A percentile compares a stretch with the other conserved stretches of the same genome.
These are phyloP conservation scores for Capitulum mitella DNA, from an alignment of 2,888 invertebrate genomes.

Conservation along the genomic window DNA sequence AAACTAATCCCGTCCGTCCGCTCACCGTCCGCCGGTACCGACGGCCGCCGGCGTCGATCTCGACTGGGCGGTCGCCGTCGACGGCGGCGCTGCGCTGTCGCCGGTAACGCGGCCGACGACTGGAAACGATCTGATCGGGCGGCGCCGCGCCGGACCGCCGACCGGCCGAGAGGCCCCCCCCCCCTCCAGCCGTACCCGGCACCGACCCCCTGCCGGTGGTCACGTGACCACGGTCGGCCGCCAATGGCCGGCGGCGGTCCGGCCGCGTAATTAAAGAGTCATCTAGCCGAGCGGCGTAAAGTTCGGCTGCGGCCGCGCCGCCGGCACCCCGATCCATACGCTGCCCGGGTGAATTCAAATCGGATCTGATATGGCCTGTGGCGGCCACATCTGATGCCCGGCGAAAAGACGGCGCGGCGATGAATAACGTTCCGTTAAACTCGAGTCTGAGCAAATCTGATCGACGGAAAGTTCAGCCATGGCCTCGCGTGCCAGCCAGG, in stretches of 20 bases:
- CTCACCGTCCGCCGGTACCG: not conserved
- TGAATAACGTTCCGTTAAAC: no score
- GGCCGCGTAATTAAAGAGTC: slow-evolving; percentile 10
- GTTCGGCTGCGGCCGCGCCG: not conserved
- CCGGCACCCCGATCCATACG: not conserved
- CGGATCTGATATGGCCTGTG: no score
- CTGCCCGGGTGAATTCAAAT: not conserved
- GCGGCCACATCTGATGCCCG: no score
- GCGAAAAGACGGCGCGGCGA: no score
- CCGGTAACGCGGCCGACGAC: not conserved
- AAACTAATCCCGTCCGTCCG: not conserved
- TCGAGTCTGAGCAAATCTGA: no score
- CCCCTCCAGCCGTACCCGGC: not conserved
- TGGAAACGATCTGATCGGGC: not conserved
- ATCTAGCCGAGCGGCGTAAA: not conserved
- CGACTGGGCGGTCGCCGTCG: not conserved
- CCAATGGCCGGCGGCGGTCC: not conserved
- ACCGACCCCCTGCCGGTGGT: not conserved
- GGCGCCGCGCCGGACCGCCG: not conserved
- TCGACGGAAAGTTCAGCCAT: no score
- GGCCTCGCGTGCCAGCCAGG: no score
- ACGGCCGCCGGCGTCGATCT: not conserved
- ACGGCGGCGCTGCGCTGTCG: not conserved
- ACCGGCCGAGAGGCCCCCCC: not conserved
- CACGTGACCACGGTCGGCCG: not conserved